Evolutionary conservation across 2,113 vertebrate genomes (phyloP).

Genomic region (Serinus canaria): DNA sequence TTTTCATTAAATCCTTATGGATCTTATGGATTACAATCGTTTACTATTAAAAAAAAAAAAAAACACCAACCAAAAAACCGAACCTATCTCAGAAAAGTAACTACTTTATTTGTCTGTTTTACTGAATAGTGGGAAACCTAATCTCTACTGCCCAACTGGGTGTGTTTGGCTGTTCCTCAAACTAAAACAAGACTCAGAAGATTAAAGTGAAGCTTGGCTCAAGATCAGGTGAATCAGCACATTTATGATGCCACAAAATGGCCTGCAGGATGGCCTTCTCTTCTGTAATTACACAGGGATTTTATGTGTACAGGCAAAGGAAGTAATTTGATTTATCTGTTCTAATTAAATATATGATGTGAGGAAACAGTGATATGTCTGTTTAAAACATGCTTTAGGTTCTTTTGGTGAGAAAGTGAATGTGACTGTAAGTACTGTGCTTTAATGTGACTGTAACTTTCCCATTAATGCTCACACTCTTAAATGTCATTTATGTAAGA

Average conservation of each 20-base stretch:
- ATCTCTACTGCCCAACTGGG: not conserved
- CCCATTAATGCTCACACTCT: not conserved
- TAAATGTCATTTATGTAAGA: not conserved
- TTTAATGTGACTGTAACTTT: not conserved
- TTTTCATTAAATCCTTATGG: not conserved
- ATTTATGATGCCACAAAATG: slow-evolving; percentile 20
- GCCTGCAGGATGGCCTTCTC: slow-evolving; percentile 41
- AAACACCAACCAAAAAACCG: rapidly evolving
- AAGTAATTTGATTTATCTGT: slow-evolving; percentile 46
- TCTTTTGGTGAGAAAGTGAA: slow-evolving; percentile 5
- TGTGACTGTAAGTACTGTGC: not conserved
- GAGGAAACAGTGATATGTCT: slow-evolving; percentile 12
- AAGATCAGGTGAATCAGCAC: slow-evolving; percentile 51
- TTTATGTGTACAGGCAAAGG: not conserved
- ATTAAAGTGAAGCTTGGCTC: slow-evolving; percentile 54
- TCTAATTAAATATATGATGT: slow-evolving; percentile 32
- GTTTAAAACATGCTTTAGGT: not conserved
- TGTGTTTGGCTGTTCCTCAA: slow-evolving; percentile 50
- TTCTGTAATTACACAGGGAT: slow-evolving; percentile 19
- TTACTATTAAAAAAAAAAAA: not conserved
- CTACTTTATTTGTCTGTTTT: not conserved
- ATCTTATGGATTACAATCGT: not conserved
- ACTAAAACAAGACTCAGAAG: slow-evolving; percentile 12
- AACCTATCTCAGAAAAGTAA: not conserved
- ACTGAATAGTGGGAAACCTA: not conserved